A percentile compares a stretch with the other conserved stretches of the same genome.
Conservation (phyloP, 2,797 vertebrate genomes). For the Danio kyathit region DNA sequence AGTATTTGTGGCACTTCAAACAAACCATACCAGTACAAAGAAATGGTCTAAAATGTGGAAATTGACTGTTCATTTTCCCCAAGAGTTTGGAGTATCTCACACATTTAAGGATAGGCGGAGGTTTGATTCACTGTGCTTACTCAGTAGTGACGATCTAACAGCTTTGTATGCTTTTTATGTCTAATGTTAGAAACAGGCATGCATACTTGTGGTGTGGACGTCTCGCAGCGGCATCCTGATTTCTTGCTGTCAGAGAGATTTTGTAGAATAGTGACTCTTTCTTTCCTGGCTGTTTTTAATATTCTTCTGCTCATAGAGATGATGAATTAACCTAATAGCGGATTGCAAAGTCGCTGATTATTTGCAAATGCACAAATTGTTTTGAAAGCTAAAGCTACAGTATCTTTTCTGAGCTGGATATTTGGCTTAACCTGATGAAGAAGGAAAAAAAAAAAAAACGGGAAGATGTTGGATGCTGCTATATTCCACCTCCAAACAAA, state of each 20-base stretch:
- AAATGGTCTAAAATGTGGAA: neutral
- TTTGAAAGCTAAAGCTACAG: conserved; percentile 51
- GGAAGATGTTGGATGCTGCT: neutral
- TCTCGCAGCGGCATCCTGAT: conserved; percentile 47
- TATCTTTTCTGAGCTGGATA: conserved; percentile 50
- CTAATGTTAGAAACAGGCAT: conserved; percentile 35
- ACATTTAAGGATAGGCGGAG: neutral
- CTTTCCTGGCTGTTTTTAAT: conserved; percentile 20
- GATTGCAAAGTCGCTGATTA: conserved; percentile 49
- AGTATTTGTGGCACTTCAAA: conserved; percentile 2
- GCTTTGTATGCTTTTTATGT: conserved; percentile 8
- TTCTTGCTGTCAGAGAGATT: conserved; percentile 56
- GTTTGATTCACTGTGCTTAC: neutral
- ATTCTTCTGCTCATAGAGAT: conserved; percentile 36
- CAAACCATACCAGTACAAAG: neutral
- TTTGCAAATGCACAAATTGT: conserved; percentile 53
- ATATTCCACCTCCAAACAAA: neutral
- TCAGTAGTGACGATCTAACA: neutral
- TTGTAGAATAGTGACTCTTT: conserved; percentile 47
- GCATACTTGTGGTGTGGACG: conserved; percentile 31
- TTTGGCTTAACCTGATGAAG: conserved; percentile 27
- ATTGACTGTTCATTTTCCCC: neutral
- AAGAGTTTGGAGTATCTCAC: neutral
- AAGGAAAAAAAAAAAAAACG: conserved; percentile 3
- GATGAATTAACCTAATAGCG: conserved; percentile 61